Evolutionary conservation across 2,113 vertebrate genomes (phyloP).

Genomic region (Pristiophorus japonicus): DNA sequence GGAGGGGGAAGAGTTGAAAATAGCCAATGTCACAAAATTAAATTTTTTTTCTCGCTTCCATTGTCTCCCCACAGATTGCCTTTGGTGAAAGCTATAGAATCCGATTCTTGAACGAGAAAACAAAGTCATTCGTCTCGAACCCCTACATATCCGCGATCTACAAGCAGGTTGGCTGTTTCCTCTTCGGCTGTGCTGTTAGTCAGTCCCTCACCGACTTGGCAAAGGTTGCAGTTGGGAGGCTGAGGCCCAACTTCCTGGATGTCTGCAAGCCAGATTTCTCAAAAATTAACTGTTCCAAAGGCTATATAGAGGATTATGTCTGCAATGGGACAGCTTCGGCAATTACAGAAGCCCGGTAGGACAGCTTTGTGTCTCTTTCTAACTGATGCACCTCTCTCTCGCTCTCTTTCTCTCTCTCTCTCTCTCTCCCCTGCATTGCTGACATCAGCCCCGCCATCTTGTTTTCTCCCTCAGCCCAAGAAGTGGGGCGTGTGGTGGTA

Average conservation of each 20-base stretch:
- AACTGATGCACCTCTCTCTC: neutral
- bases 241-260: slow-evolving; percentile 63
- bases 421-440: too few species aligned
- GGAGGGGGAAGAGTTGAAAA: too few species aligned
- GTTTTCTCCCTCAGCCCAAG: too few species aligned
- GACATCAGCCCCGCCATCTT: neutral
- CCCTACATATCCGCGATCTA: slow-evolving; percentile 59
- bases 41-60: neutral
- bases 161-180: slow-evolving; percentile 72
- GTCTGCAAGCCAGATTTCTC: slow-evolving; percentile 57
- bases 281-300: slow-evolving; percentile 53
- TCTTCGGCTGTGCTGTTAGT: slow-evolving; percentile 66
- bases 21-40: too few species aligned
- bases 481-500: too few species aligned
- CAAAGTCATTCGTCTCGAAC: slow-evolving; percentile 51
- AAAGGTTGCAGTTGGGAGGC: slow-evolving; percentile 63
- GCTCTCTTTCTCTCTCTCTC: neutral
- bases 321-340: slow-evolving; percentile 47
- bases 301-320: slow-evolving; percentile 49
- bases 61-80: slow-evolving; percentile 51
- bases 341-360: slow-evolving; percentile 60
- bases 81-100: slow-evolving; percentile 60
- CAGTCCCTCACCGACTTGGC: slow-evolving; percentile 70
- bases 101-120: slow-evolving; percentile 48
- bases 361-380: neutral